These are phyloP conservation scores for Neria commutata DNA, from an alignment of 2,888 invertebrate species.

Conservation along the genomic window DNA sequence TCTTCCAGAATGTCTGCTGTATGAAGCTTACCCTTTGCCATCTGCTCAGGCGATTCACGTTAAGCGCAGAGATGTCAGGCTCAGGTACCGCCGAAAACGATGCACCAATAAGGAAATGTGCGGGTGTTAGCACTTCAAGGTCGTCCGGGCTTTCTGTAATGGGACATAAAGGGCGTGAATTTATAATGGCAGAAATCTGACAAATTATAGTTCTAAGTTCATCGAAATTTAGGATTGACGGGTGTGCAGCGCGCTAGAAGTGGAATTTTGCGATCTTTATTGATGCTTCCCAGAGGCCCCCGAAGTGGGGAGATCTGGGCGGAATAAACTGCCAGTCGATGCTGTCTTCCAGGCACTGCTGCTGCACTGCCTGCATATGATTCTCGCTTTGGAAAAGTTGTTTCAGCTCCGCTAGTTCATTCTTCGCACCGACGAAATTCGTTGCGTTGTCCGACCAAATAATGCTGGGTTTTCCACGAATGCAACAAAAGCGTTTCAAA, in stretches of 20 bases:
- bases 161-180: conserved; percentile 6
- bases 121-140: conserved; percentile 1
- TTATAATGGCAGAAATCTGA: conserved; percentile 12
- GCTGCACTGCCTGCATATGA: neutral
- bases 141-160: conserved; percentile 9
- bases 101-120: neutral
- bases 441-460: conserved; percentile 18
- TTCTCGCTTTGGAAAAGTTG: conserved; percentile 2
- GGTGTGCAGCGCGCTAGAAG: conserved; percentile 1
- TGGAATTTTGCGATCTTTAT: conserved; percentile 8
- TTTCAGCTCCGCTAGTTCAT: conserved; percentile 5
- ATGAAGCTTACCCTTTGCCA: neutral
- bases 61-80: neutral
- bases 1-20: conserved; percentile 1
- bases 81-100: neutral
- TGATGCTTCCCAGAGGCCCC: conserved; percentile 8
- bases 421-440: conserved; percentile 16
- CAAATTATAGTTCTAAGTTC: conserved; percentile 12
- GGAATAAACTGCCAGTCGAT: conserved; percentile 18
- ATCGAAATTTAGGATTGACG: neutral
- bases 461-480: neutral
- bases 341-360: conserved; percentile 1
- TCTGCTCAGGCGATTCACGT: neutral
- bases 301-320: conserved; percentile 17
- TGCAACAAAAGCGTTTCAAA: conserved; percentile 10